phyloP scores from a whole-genome alignment of 2,113 vertebrate genomes.

The Nicator chloris region DNA sequence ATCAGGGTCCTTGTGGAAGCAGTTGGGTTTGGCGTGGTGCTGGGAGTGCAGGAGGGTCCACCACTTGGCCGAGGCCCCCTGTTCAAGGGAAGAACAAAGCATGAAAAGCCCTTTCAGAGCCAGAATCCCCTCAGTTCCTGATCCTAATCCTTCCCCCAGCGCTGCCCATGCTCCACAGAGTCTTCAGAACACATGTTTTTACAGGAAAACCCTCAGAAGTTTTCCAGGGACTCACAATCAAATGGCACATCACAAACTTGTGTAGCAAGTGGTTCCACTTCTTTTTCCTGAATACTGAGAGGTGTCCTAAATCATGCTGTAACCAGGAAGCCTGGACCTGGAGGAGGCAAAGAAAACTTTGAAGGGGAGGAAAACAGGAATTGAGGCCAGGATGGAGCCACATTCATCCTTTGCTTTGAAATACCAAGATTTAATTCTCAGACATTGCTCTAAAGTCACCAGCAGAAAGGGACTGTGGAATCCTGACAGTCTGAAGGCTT shows the following conservation, averaged over 20 bases:
- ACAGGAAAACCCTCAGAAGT: not conserved
- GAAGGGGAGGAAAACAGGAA: not conserved
- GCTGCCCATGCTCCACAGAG: not conserved
- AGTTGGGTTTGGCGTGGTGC: constrained; percentile 76
- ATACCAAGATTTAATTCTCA: not conserved
- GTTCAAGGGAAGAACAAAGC: not conserved
- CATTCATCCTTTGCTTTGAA: not conserved
- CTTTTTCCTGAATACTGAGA: constrained; percentile 67
- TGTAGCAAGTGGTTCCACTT: constrained; percentile 73
- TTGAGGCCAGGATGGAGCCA: not conserved
- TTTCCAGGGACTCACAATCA: constrained; percentile 60
- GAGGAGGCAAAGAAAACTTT: not conserved
- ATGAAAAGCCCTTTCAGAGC: not conserved
- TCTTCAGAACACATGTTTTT: not conserved
- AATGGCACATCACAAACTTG: constrained; percentile 70
- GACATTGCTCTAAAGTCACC: not conserved
- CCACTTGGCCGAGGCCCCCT: constrained; percentile 71
- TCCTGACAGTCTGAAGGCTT: not conserved
- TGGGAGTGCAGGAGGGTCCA: constrained; percentile 73
- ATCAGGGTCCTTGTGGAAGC: constrained; percentile 74
- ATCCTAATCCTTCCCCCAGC: not conserved
- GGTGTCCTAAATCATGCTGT: constrained; percentile 72
- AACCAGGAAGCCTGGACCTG: constrained; percentile 69
- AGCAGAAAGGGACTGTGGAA: not conserved
- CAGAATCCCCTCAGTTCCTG: not conserved